Conservation (phyloP, 1,140 invertebrate genomes). For the Dysdera silvatica region DNA sequence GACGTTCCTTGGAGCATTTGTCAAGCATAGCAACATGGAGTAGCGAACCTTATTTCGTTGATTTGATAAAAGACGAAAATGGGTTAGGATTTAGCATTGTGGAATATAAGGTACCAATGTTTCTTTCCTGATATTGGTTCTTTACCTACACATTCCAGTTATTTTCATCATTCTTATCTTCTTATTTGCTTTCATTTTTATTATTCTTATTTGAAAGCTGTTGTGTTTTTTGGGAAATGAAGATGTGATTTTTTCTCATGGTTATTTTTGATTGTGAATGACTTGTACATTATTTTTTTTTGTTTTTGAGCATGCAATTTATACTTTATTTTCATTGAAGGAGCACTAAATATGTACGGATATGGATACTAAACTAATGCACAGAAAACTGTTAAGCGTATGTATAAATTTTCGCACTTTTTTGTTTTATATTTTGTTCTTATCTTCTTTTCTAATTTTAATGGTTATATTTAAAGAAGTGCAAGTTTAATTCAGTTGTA, state of each 20-base stretch:
- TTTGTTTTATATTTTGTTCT: too few species aligned
- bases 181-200: neutral
- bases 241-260: neutral
- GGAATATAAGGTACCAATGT: conserved; percentile 76
- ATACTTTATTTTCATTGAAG: too few species aligned
- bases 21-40: conserved; percentile 98
- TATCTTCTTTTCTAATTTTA: too few species aligned
- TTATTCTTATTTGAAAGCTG: neutral
- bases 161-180: neutral
- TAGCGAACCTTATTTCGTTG: conserved; percentile 90
- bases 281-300: too few species aligned
- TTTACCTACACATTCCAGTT: neutral
- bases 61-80: conserved; percentile 88
- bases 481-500: too few species aligned
- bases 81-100: conserved; percentile 98
- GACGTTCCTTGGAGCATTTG: conserved; percentile 85
- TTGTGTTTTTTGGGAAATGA: neutral
- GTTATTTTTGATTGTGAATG: too few species aligned
- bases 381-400: too few species aligned
- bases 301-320: too few species aligned
- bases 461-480: too few species aligned
- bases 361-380: too few species aligned
- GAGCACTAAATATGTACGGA: too few species aligned
- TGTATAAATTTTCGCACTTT: too few species aligned
- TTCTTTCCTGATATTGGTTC: neutral